Percentiles rank a stretch among this genome's conserved stretches.
Conservation (phyloP, 2,888 invertebrate species). For the Cheilosia variabilis region DNA sequence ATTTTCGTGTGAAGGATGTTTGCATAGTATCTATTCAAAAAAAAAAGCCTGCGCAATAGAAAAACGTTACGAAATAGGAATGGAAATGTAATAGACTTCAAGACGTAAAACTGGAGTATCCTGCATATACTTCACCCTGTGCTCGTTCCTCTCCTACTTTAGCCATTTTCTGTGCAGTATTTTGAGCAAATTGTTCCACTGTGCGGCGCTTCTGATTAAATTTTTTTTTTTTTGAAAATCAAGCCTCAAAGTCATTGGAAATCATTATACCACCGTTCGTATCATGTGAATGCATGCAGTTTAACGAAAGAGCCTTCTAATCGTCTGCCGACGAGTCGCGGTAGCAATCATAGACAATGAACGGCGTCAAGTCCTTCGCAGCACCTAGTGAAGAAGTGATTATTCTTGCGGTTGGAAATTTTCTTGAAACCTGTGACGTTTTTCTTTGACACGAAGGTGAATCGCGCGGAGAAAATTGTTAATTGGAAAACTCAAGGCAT, state of each 20-base stretch:
- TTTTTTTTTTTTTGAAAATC: constrained; percentile 22
- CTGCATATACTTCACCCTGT: no score
- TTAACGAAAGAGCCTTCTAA: constrained; percentile 28
- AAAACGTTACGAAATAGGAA: no score
- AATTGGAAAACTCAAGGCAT: constrained; percentile 59
- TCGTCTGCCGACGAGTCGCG: constrained; percentile 24
- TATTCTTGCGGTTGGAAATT: constrained; percentile 60
- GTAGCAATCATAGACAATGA: constrained; percentile 70
- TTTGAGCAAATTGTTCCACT: not conserved
- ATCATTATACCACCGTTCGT: constrained; percentile 39
- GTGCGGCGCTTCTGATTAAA: constrained; percentile 64
- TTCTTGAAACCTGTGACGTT: constrained; percentile 28
- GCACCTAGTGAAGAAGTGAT: constrained; percentile 58
- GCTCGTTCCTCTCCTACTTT: no score
- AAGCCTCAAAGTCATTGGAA: constrained; percentile 54
- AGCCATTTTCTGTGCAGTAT: not conserved
- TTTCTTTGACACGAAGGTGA: constrained; percentile 31
- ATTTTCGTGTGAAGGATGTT: no score
- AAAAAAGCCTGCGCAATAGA: no score
- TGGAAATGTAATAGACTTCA: no score
- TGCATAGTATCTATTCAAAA: no score
- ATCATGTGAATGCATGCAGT: constrained; percentile 50
- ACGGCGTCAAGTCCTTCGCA: constrained; percentile 70
- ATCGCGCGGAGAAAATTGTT: constrained; percentile 53
- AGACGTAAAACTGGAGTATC: not conserved